Conservation (phyloP, 2,113 vertebrate genomes). For the Condylura cristata region DNA sequence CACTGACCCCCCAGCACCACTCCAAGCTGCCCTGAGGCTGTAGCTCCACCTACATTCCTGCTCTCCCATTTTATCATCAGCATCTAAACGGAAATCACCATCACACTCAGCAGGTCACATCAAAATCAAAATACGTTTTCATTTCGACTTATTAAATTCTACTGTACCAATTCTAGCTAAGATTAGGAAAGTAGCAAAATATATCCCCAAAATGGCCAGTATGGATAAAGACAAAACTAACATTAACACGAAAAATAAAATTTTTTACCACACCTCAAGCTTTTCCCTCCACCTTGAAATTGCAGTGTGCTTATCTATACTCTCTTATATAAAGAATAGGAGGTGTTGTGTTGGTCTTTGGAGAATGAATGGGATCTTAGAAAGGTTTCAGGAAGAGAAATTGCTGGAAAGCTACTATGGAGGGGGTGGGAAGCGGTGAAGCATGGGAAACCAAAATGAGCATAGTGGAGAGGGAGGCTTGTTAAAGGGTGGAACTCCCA, state of each 20-base stretch:
- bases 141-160: background rate
- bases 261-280: background rate
- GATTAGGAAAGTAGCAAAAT: background rate
- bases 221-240: background rate
- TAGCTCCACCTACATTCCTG: background rate
- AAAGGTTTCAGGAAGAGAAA: background rate
- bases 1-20: background rate
- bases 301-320: background rate
- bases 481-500: background rate
- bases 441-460: background rate
- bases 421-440: accelerated
- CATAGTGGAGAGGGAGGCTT: background rate
- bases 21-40: background rate
- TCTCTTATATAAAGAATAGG: background rate
- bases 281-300: slow-evolving; percentile 1
- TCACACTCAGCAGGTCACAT: background rate
- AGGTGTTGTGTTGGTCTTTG: background rate
- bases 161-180: background rate
- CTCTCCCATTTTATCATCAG: background rate
- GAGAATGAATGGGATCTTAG: background rate
- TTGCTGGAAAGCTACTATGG: background rate
- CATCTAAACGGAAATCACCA: background rate
- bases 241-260: background rate
- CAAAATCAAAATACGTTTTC: background rate
- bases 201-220: background rate